A percentile compares a stretch with the other conserved stretches of the same genome.
phyloP scores from a whole-genome alignment of 2,888 invertebrate genomes.

The Caenorhabditis angaria region DNA sequence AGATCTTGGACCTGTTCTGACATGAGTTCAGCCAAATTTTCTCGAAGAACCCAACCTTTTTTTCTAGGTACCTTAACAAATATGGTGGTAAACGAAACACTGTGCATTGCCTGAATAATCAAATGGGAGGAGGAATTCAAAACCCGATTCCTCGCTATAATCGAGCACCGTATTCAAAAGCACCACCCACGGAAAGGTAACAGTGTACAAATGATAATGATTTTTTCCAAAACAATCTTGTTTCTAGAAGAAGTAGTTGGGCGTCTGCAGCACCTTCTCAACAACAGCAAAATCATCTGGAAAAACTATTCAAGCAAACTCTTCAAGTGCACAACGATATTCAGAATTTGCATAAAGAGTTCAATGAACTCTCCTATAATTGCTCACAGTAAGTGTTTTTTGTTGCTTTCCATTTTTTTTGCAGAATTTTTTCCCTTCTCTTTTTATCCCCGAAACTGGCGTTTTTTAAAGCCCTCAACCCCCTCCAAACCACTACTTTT shows the following conservation, averaged over 20 bases:
- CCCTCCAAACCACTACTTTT: neutral
- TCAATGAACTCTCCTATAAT: constrained; percentile 58
- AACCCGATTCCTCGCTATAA: constrained; percentile 51
- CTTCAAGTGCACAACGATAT: constrained; percentile 41
- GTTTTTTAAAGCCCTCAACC: too few relatives aligned
- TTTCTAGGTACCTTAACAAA: constrained; percentile 59
- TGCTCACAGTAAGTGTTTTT: constrained; percentile 19
- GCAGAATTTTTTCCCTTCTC: constrained; percentile 7
- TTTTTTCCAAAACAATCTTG: neutral
- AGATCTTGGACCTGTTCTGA: too few relatives aligned
- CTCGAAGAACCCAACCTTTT: too few relatives aligned
- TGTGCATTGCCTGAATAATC: constrained; percentile 51
- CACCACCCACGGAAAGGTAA: constrained; percentile 43
- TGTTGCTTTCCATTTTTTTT: neutral
- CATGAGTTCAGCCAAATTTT: too few relatives aligned
- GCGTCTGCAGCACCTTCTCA: constrained; percentile 62
- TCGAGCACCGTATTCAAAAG: constrained; percentile 59
- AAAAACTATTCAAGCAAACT: constrained; percentile 64
- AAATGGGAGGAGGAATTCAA: constrained; percentile 33
- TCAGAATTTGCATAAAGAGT: constrained; percentile 65
- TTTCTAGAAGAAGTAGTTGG: constrained; percentile 67
- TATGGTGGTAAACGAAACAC: constrained; percentile 68
- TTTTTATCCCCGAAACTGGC: neutral
- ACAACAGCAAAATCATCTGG: constrained; percentile 64
- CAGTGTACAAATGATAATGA: neutral